These are phyloP conservation scores for Magallana gigas DNA, from an alignment of 1,140 invertebrate genomes.

Conservation along the genomic window DNA sequence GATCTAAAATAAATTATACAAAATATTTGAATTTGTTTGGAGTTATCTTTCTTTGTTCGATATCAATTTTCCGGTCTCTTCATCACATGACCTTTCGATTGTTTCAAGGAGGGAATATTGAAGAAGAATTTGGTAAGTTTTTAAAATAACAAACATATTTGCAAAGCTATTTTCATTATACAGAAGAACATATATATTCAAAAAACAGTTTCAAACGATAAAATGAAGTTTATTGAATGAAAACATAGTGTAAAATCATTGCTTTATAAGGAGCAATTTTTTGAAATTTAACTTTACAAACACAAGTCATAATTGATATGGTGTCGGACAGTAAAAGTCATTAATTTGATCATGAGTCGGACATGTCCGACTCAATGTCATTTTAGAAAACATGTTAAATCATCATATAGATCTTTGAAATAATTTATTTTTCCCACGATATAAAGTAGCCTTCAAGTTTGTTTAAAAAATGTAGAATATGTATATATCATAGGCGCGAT, in stretches of 20 bases:
- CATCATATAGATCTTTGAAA: neutral
- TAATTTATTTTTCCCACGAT: neutral
- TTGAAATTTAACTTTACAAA: neutral
- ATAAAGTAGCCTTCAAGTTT: neutral
- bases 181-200: neutral
- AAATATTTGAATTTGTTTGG: neutral
- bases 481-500: neutral
- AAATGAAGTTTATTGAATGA: neutral
- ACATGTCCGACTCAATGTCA: constrained; percentile 39
- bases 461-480: neutral
- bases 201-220: neutral
- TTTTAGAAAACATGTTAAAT: neutral
- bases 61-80: constrained; percentile 2
- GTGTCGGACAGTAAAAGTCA: constrained; percentile 33
- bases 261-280: neutral
- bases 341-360: constrained; percentile 19
- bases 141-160: neutral
- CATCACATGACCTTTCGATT: neutral
- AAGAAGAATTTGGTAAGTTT: neutral
- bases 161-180: neutral
- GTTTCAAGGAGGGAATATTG: neutral
- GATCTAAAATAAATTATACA: neutral
- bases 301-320: constrained; percentile 6
- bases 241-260: neutral
- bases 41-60: constrained; percentile 27